These are phyloP conservation scores for Charina bottae DNA, from an alignment of 2,113 vertebrate genomes.

Conservation along the genomic window DNA sequence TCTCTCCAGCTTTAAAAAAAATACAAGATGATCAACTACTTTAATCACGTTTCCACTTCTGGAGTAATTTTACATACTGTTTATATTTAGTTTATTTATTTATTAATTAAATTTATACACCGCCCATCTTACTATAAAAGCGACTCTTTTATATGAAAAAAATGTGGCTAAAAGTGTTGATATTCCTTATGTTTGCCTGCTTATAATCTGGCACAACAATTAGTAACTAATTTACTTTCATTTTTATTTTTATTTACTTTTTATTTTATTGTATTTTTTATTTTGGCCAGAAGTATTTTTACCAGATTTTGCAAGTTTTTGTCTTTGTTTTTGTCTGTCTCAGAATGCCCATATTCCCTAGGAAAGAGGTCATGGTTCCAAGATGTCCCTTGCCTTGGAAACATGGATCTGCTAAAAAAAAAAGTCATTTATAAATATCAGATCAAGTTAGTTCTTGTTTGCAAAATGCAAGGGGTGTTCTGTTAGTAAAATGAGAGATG, in stretches of 20 bases:
- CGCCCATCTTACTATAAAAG: no score
- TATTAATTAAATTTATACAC: conserved; percentile 14
- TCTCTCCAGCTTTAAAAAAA: conserved; percentile 50
- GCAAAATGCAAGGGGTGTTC: not conserved
- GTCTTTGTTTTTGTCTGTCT: not conserved
- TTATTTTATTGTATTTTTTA: not conserved
- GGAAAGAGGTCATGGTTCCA: not conserved
- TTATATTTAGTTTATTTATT: no score
- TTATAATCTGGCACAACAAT: conserved; percentile 38
- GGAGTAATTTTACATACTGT: not conserved
- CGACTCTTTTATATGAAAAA: conserved; percentile 12
- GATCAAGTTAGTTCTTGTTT: not conserved
- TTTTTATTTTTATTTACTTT: no score
- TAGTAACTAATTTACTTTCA: conserved; percentile 7
- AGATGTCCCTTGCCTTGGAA: not conserved
- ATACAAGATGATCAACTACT: conserved; percentile 16
- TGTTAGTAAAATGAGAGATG: not conserved
- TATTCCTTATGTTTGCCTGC: conserved; percentile 35
- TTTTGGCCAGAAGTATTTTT: not conserved
- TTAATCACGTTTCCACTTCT: conserved; percentile 43
- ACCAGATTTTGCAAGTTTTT: not conserved
- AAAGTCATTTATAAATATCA: not conserved
- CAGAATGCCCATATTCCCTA: not conserved
- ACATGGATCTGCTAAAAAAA: no score
- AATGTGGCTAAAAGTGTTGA: conserved; percentile 42